Evolutionary conservation across 2,888 invertebrate genomes (phyloP).

Genomic region (Meteorus colon): DNA sequence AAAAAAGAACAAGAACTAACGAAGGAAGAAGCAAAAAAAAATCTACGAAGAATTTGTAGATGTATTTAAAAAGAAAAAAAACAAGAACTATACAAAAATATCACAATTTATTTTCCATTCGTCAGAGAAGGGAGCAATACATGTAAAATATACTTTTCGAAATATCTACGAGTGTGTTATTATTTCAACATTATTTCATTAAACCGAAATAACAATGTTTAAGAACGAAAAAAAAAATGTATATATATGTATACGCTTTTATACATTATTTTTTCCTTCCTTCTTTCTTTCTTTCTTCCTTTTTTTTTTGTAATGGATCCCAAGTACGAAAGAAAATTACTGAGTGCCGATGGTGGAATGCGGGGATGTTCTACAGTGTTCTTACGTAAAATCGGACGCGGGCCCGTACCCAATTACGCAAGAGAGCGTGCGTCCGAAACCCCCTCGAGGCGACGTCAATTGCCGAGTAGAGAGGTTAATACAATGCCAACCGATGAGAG

Average conservation of each 20-base stretch:
- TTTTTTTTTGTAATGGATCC: not conserved
- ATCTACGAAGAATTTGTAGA: slow-evolving; percentile 1
- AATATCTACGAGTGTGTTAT: not conserved
- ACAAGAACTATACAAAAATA: slow-evolving; percentile 1
- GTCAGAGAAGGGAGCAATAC: slow-evolving; percentile 36
- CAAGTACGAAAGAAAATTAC: slow-evolving; percentile 46
- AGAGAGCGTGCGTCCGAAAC: slow-evolving; percentile 48
- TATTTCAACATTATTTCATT: slow-evolving; percentile 7
- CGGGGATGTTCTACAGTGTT: slow-evolving; percentile 48
- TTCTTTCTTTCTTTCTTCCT: not conserved
- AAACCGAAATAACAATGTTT: slow-evolving; percentile 7
- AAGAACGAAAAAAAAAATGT: not conserved
- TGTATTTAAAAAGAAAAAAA: slow-evolving; percentile 18
- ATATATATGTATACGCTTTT: no score
- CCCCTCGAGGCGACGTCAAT: slow-evolving; percentile 38
- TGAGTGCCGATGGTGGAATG: slow-evolving; percentile 44
- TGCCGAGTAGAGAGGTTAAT: slow-evolving; percentile 31
- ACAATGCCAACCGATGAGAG: slow-evolving; percentile 10
- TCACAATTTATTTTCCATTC: no score
- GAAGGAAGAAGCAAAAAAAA: not conserved
- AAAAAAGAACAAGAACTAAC: not conserved
- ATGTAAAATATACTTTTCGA: slow-evolving; percentile 17
- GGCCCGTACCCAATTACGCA: slow-evolving; percentile 50
- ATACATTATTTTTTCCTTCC: slow-evolving; percentile 22
- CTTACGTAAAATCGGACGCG: slow-evolving; percentile 46